These are phyloP conservation scores for Ceratina australensis DNA, from an alignment of 1,140 invertebrate genomes.

Conservation along the genomic window DNA sequence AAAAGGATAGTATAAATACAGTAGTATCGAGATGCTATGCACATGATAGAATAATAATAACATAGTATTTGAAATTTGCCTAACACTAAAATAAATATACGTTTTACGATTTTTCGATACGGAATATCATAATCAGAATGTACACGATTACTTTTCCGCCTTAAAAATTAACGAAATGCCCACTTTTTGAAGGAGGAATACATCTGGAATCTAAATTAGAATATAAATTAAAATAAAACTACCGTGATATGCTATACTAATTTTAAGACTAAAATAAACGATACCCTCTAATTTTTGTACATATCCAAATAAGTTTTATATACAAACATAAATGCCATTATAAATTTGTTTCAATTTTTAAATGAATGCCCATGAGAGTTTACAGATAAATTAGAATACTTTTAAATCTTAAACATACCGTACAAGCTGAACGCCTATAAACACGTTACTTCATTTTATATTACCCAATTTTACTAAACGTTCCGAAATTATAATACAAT, in stretches of 20 bases:
- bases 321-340: background rate
- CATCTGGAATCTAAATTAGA: background rate
- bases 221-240: background rate
- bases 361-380: constrained; percentile 17
- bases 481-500: too few relatives aligned
- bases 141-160: too few relatives aligned
- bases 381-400: background rate
- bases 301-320: background rate
- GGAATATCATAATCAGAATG: too few relatives aligned
- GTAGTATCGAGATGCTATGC: too few relatives aligned
- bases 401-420: background rate
- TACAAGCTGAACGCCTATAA: background rate
- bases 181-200: background rate
- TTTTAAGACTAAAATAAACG: background rate
- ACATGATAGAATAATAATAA: too few relatives aligned
- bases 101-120: too few relatives aligned
- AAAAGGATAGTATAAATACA: too few relatives aligned
- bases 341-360: background rate
- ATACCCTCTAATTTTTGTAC: background rate
- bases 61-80: too few relatives aligned
- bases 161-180: too few relatives aligned
- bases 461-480: too few relatives aligned
- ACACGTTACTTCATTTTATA: too few relatives aligned
- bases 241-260: background rate
- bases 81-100: too few relatives aligned